Percentiles rank a stretch among this genome's conserved stretches.
phyloP scores from a whole-genome alignment of 2,113 vertebrate species.

The Lamprologus ornatipinnis region DNA sequence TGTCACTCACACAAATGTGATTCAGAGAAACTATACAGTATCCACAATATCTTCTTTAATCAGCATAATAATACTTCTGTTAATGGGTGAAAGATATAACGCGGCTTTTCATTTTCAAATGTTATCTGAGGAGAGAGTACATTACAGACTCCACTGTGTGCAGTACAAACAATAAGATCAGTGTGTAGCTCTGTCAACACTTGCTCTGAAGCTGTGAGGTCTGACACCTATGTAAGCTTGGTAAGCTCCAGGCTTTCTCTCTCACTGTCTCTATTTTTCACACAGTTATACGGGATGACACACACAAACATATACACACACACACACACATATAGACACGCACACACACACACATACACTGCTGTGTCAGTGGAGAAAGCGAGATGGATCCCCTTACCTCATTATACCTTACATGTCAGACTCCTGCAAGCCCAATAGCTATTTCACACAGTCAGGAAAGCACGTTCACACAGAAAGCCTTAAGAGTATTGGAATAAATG shows the following conservation, averaged over 20 bases:
- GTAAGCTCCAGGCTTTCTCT: conserved; percentile 34
- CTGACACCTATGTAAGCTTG: conserved; percentile 47
- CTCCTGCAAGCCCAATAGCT: background rate
- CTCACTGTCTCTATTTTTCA: conserved; percentile 21
- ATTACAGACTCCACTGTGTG: background rate
- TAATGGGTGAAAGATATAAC: background rate
- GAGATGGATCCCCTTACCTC: conserved; percentile 19
- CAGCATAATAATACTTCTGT: background rate
- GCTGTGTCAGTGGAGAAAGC: conserved; percentile 20
- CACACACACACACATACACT: background rate
- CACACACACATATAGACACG: background rate
- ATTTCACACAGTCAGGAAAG: background rate
- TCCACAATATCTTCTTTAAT: background rate
- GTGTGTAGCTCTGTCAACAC: conserved; percentile 39
- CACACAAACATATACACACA: background rate
- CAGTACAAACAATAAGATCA: conserved; percentile 28
- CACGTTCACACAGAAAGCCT: background rate
- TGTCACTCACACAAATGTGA: background rate
- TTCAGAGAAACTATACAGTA: background rate
- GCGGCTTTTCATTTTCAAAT: background rate
- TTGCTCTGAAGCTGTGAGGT: conserved; percentile 37
- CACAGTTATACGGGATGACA: background rate
- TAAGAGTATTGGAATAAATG: background rate
- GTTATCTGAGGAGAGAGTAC: background rate
- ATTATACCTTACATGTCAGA: conserved; percentile 29